These are phyloP conservation scores for Hippasteria phrygiana DNA, from an alignment of 53 echinoderm and acorn worm genomes.

Conservation along the genomic window DNA sequence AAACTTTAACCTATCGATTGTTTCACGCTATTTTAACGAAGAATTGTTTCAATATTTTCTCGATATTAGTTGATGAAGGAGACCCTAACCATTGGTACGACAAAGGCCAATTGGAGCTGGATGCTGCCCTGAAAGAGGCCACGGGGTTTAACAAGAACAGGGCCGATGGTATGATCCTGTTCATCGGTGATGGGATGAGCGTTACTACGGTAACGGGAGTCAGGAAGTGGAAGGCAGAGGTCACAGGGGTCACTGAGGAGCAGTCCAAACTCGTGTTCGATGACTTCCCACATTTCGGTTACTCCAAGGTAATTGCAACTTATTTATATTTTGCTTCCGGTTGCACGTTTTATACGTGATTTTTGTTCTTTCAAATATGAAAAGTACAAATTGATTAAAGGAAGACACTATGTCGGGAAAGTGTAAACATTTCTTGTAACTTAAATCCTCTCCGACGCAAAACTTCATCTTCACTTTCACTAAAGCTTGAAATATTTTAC, in stretches of 20 bases:
- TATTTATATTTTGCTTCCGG: too few relatives aligned
- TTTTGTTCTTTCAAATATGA: too few relatives aligned
- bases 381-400: too few relatives aligned
- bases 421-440: too few relatives aligned
- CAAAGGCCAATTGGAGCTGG: neutral
- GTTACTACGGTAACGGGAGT: constrained; percentile 20
- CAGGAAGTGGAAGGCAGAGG: constrained; percentile 28
- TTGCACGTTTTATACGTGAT: too few relatives aligned
- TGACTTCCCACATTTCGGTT: constrained; percentile 31
- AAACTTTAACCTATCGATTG: too few relatives aligned
- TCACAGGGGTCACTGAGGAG: neutral
- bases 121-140: constrained; percentile 2
- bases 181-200: constrained; percentile 56
- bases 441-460: too few relatives aligned
- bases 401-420: too few relatives aligned
- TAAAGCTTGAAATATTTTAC: too few relatives aligned
- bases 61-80: neutral
- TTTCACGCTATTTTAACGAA: too few relatives aligned
- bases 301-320: constrained; percentile 9
- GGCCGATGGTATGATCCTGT: constrained; percentile 32
- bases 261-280: constrained; percentile 19
- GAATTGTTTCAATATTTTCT: neutral
- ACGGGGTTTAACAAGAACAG: neutral
- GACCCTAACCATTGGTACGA: constrained; percentile 26
- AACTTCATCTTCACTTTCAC: too few relatives aligned